Evolutionary conservation across 2,113 vertebrate genomes (phyloP).

Genomic region (Malurus melanocephalus): DNA sequence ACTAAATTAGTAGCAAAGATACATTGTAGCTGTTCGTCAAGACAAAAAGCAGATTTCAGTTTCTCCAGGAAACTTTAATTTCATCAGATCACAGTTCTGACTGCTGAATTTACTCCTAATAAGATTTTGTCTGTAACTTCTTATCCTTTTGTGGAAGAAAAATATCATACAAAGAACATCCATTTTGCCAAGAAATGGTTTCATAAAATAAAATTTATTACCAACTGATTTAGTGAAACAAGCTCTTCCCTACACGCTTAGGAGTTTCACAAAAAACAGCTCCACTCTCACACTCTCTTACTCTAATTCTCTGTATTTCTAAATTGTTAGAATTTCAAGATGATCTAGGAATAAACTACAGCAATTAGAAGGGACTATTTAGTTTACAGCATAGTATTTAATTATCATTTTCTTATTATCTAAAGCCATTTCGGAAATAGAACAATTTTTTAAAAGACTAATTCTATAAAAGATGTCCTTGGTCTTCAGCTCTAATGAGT

Average conservation of each 20-base stretch:
- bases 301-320: not conserved
- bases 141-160: not conserved
- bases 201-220: not conserved
- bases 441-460: not conserved
- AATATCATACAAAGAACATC: not conserved
- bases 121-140: not conserved
- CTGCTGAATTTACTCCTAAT: not conserved
- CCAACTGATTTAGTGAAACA: not conserved
- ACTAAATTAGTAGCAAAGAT: not conserved
- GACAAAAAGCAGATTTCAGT: not conserved
- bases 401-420: not conserved
- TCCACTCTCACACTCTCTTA: not conserved
- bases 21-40: not conserved
- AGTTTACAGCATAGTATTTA: not conserved
- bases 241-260: not conserved
- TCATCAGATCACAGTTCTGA: constrained; percentile 5
- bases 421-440: not conserved
- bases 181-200: not conserved
- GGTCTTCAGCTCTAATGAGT: not conserved
- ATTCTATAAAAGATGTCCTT: not conserved
- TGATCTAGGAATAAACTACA: not conserved
- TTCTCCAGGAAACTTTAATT: constrained; percentile 12
- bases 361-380: not conserved
- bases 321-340: not conserved
- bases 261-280: not conserved